Base-by-base conservation (phyloP, 2,888 invertebrate genomes). In the Mechanitis mazaeus region DNA sequence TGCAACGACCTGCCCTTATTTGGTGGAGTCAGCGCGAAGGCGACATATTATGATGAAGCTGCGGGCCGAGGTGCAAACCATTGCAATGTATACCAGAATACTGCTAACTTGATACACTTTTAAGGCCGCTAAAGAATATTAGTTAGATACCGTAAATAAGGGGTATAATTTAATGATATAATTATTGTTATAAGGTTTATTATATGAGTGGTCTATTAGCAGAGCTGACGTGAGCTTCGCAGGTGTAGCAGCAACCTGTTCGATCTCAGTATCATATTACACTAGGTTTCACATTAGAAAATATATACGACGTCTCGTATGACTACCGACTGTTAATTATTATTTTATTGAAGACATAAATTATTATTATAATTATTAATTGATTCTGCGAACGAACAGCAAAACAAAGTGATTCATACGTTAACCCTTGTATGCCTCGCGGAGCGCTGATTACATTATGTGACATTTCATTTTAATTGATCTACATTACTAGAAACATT, bases 221-320 rank as follows among this genome's bases (percentile, higher is more conserved):
- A 72, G 78, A 80, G 80, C 79, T 78, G 84, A 83, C 78, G 81
- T 77, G 78, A 80, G 77, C 69, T 70, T 74, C 72, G 79, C 85
- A 85, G 88, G 86, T 88, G 87, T 80, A 78, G 74, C 73, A 70
- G 74, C 79, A 81, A 85, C 87, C 84, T 73, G 87, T 83, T 83
- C 78, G 77, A 70, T 72, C 76, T 74, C 73, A 63, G 81, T 85
- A 79, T 90, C 87, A 77, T 67, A 77, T 89, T 90, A 85, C 89
- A 84, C 80, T 81, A 84, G 87, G 87, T 88, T 88, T 88, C 88
- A 88, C 86, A 86, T 89, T 88, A 86, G 86, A 85, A 87, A 88
- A 89, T 87, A 85, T 87, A 88, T 88, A 87, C 87, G 84, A 80
- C 85, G 80, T 80, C 87, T 88, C 89, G 75, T 79, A 79, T 86